A percentile compares a stretch with the other conserved stretches of the same genome.
These are phyloP conservation scores for Nixonia krombeini DNA, from an alignment of 1,140 invertebrate species.

Conservation along the genomic window DNA sequence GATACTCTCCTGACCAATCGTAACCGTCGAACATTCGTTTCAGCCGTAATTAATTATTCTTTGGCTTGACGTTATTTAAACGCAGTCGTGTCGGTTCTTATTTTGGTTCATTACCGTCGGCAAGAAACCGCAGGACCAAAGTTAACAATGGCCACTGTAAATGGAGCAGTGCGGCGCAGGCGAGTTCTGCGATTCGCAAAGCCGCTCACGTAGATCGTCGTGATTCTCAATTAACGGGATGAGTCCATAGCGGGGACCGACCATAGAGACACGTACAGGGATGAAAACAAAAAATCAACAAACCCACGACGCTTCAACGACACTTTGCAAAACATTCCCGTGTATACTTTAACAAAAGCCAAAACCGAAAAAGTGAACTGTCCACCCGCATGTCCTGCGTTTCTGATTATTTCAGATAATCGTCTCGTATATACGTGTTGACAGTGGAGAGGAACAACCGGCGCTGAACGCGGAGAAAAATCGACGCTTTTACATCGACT, in stretches of 20 bases:
- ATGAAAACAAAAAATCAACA: slow-evolving; percentile 53
- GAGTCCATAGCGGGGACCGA: slow-evolving; percentile 27
- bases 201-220: slow-evolving; percentile 57
- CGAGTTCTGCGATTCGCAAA: slow-evolving; percentile 44
- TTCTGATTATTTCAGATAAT: slow-evolving; percentile 23
- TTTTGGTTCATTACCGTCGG: slow-evolving; percentile 27
- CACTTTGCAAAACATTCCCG: slow-evolving; percentile 23
- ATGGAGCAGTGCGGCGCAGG: slow-evolving; percentile 29
- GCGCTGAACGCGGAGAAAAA: slow-evolving; percentile 9
- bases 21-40: too few relatives aligned
- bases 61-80: too few relatives aligned
- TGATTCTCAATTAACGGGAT: slow-evolving; percentile 60
- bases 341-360: slow-evolving; percentile 38
- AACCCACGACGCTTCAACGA: slow-evolving; percentile 30
- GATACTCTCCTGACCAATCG: too few relatives aligned
- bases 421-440: slow-evolving; percentile 16
- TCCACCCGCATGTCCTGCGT: slow-evolving; percentile 7
- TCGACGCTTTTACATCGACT: slow-evolving; percentile 8
- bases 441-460: slow-evolving; percentile 19
- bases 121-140: slow-evolving; percentile 22
- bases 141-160: slow-evolving; percentile 29
- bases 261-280: slow-evolving; percentile 34
- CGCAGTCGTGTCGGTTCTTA: too few relatives aligned
- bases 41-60: too few relatives aligned
- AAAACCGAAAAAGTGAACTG: slow-evolving; percentile 25